Conservation (phyloP, 2,888 invertebrate genomes). For the Euplexia lucipara region DNA sequence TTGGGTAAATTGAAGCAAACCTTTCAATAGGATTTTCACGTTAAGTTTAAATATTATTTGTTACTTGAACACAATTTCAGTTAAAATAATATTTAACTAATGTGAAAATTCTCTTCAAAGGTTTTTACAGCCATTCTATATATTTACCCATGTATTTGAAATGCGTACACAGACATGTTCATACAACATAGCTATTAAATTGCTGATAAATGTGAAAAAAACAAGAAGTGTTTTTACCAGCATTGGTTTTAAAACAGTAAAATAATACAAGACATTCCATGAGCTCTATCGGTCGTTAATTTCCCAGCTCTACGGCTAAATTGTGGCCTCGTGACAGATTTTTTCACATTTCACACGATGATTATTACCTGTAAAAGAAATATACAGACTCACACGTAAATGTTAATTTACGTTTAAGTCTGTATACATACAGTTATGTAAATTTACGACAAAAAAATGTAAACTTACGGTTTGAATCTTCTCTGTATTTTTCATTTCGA, state of each 20-base stretch:
- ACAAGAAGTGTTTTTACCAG: neutral
- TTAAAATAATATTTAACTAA: too few species aligned
- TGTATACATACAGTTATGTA: constrained; percentile 42
- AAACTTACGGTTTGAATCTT: constrained; percentile 60
- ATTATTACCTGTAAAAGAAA: constrained; percentile 53
- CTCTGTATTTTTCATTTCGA: constrained; percentile 32
- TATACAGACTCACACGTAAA: constrained; percentile 55
- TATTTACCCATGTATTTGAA: too few species aligned
- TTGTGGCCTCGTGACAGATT: constrained; percentile 65
- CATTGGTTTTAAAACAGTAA: neutral
- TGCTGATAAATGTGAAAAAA: too few species aligned
- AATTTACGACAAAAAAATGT: constrained; percentile 35
- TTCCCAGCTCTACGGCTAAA: constrained; percentile 38
- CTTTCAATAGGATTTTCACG: too few species aligned
- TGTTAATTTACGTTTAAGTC: constrained; percentile 42
- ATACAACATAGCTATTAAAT: too few species aligned
- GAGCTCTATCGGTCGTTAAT: constrained; percentile 43
- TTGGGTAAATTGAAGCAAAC: too few species aligned
- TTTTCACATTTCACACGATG: constrained; percentile 68
- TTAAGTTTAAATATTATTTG: too few species aligned
- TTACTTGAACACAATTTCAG: too few species aligned
- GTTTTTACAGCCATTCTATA: too few species aligned
- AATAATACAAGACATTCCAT: neutral
- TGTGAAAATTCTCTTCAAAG: too few species aligned
- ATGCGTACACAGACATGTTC: too few species aligned